phyloP scores from a whole-genome alignment of 2,797 vertebrate species.

The Ceryle rudis region DNA sequence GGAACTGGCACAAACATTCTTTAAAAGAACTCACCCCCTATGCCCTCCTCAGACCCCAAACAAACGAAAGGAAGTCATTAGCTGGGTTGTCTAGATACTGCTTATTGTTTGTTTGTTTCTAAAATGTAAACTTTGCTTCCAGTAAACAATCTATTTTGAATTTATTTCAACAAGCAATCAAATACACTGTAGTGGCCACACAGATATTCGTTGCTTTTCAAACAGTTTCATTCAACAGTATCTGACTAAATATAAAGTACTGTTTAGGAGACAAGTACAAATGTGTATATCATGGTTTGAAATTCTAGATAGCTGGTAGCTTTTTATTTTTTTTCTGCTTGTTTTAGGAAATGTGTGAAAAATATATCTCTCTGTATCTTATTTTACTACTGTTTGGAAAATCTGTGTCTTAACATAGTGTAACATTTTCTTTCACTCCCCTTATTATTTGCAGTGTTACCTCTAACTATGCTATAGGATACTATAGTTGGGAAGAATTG shows the following conservation, averaged over 20 bases:
- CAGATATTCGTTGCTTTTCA: conserved; percentile 50
- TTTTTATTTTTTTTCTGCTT: conserved; percentile 36
- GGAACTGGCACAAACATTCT: neutral
- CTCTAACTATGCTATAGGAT: conserved; percentile 32
- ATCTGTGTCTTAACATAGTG: neutral
- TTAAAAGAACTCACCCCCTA: neutral
- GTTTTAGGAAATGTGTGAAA: conserved; percentile 48
- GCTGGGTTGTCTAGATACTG: neutral
- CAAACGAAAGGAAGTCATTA: neutral
- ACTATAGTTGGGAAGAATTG: conserved; percentile 34
- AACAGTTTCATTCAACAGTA: conserved; percentile 55
- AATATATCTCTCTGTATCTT: neutral
- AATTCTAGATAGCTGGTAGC: conserved; percentile 46
- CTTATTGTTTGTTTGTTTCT: too few relatives aligned
- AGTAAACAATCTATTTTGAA: conserved; percentile 19
- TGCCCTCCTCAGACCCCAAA: neutral
- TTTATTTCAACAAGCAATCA: conserved; percentile 50
- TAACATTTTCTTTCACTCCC: conserved; percentile 46
- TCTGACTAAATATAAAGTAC: conserved; percentile 37
- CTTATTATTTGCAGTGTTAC: conserved; percentile 39
- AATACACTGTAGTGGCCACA: conserved; percentile 5
- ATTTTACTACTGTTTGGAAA: conserved; percentile 2
- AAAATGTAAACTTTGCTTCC: conserved; percentile 4
- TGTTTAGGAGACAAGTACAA: neutral
- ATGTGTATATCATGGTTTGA: conserved; percentile 53